Evolutionary conservation across 2,797 vertebrate species (phyloP).

Genomic region (Semaprochilodus insignis): DNA sequence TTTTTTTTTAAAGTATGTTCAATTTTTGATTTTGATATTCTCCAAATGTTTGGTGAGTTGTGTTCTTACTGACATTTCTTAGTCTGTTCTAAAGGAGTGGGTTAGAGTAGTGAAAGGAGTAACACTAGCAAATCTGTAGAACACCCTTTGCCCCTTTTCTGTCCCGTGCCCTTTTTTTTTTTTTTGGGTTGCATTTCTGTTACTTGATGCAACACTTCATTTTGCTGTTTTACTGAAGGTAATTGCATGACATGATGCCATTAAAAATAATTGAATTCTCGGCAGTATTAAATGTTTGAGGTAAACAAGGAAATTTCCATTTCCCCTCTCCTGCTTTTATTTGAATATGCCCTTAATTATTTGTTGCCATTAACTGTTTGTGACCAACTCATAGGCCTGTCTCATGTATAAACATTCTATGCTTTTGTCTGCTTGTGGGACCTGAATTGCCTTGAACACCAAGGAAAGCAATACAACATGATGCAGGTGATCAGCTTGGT

Average conservation of each 20-base stretch:
- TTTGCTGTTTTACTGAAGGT: neutral
- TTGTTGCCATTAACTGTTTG: conserved; percentile 21
- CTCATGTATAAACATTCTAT: conserved; percentile 51
- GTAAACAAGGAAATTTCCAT: neutral
- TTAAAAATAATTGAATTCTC: neutral
- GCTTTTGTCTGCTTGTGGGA: conserved; percentile 44
- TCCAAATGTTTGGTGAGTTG: conserved; percentile 20
- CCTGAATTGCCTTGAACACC: conserved; percentile 62
- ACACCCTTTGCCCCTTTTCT: conserved; percentile 45
- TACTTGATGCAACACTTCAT: neutral
- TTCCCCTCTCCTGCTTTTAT: neutral
- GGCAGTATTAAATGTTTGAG: conserved; percentile 5
- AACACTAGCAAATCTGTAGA: conserved; percentile 61
- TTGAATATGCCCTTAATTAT: conserved; percentile 1
- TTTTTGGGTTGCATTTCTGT: conserved; percentile 46
- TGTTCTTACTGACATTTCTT: conserved; percentile 62
- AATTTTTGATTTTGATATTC: conserved; percentile 28
- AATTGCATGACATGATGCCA: neutral
- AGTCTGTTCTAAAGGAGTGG: conserved; percentile 50
- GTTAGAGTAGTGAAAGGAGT: conserved; percentile 46
- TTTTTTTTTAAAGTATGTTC: conserved; percentile 41
- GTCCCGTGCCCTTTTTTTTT: conserved; percentile 19
- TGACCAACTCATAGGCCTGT: conserved; percentile 64
- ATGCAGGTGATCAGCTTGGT: conserved; percentile 36
- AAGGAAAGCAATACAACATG: conserved; percentile 60